Conservation (phyloP, 2,888 invertebrate species). For the Hirtodrosophila cameraria region DNA sequence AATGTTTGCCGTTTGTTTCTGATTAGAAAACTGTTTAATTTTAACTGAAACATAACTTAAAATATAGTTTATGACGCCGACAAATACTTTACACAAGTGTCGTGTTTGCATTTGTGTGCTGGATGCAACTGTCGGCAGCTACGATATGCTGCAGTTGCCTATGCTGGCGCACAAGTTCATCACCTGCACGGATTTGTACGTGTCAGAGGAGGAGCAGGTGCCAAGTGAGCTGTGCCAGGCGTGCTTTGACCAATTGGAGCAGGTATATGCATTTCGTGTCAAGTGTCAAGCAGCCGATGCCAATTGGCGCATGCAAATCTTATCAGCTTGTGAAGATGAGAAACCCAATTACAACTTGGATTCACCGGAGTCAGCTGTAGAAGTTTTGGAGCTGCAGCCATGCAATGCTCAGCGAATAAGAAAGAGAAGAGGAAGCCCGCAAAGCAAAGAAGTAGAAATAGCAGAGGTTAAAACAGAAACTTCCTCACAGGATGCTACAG, state of each 20-base stretch:
- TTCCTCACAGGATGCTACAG: neutral
- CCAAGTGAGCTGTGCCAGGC: slow-evolving; percentile 27
- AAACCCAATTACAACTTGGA: slow-evolving; percentile 5
- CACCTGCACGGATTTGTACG: slow-evolving; percentile 43
- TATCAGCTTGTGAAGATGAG: neutral
- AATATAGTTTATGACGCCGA: slow-evolving; percentile 12
- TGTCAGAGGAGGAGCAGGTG: slow-evolving; percentile 22
- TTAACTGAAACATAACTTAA: slow-evolving; percentile 21
- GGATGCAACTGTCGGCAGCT: neutral
- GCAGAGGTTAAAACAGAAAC: neutral
- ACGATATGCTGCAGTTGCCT: slow-evolving; percentile 30
- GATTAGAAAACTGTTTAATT: neutral
- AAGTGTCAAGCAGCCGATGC: slow-evolving; percentile 33
- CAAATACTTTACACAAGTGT: slow-evolving; percentile 6
- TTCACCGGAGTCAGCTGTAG: neutral
- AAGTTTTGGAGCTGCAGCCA: neutral
- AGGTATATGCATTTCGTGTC: slow-evolving; percentile 28
- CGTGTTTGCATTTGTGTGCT: slow-evolving; percentile 29
- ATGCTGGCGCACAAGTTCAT: slow-evolving; percentile 58
- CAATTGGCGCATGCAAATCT: slow-evolving; percentile 16
- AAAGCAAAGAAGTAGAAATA: slow-evolving; percentile 6
- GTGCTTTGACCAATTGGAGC: slow-evolving; percentile 30
- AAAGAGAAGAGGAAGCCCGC: neutral
- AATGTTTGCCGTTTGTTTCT: slow-evolving; percentile 6
- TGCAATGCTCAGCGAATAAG: neutral